Conservation (phyloP, 1,140 invertebrate species). For the Mactra quadrangularis region DNA sequence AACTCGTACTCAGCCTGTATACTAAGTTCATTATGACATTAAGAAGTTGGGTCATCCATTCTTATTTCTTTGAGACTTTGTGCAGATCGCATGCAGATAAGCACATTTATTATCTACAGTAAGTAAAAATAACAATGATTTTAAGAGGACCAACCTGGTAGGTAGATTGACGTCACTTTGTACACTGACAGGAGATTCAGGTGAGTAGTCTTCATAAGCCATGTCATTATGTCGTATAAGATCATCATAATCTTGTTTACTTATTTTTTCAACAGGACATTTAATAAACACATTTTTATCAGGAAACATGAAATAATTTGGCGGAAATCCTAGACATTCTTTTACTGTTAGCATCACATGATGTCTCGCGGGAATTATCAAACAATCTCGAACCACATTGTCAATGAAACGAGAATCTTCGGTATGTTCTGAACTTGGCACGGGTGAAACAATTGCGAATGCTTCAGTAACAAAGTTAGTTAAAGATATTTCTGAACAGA, state of each 20-base stretch:
- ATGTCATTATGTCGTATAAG: constrained; percentile 55
- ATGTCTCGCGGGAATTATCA: constrained; percentile 45
- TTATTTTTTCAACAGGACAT: constrained; percentile 43
- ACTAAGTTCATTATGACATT: too few species aligned
- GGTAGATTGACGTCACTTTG: constrained; percentile 38
- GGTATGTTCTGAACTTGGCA: constrained; percentile 19
- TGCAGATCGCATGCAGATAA: too few species aligned
- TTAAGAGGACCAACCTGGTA: too few species aligned
- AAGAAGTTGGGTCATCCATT: too few species aligned
- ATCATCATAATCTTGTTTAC: constrained; percentile 40
- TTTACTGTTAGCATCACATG: constrained; percentile 55
- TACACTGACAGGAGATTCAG: constrained; percentile 2
- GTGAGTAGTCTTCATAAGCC: constrained; percentile 50
- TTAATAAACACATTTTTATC: constrained; percentile 42
- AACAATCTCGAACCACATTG: constrained; percentile 35
- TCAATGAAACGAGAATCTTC: constrained; percentile 33
- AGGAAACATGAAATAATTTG: constrained; percentile 56
- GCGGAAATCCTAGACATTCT: constrained; percentile 55
- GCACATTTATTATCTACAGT: too few species aligned
- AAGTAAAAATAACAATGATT: too few species aligned
- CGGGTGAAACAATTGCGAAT: constrained; percentile 43
- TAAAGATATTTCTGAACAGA: constrained; percentile 49
- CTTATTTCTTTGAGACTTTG: too few species aligned
- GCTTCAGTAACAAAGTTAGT: constrained; percentile 55
- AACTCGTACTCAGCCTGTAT: too few species aligned